These are phyloP conservation scores for Ethmia dodecea DNA, from an alignment of 2,888 invertebrate species.

Conservation along the genomic window DNA sequence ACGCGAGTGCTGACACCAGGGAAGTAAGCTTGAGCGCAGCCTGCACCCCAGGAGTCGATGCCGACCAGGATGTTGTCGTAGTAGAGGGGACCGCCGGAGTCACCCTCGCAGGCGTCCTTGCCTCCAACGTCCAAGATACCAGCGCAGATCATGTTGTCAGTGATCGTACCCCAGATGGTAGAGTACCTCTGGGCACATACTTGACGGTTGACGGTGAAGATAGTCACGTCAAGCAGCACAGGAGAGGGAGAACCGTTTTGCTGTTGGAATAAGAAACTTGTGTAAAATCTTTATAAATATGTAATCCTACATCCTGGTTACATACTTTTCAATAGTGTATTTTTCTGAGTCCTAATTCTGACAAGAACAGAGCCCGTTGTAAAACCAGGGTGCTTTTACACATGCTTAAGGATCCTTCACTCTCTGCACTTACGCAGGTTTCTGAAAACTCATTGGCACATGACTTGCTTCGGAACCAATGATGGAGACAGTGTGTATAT, in stretches of 20 bases:
- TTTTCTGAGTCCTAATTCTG: too few relatives aligned
- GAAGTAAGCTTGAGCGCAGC: conserved; percentile 55
- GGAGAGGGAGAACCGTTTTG: conserved; percentile 24
- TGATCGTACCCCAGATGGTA: conserved; percentile 20
- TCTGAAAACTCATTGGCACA: too few relatives aligned
- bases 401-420: too few relatives aligned
- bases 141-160: conserved; percentile 42
- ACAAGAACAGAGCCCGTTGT: too few relatives aligned
- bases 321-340: too few relatives aligned
- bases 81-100: conserved; percentile 69
- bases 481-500: too few relatives aligned
- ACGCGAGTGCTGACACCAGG: conserved; percentile 69
- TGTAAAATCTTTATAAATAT: too few relatives aligned
- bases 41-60: conserved; percentile 67
- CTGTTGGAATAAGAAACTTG: too few relatives aligned
- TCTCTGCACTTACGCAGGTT: too few relatives aligned
- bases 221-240: conserved; percentile 30
- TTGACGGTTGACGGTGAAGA: conserved; percentile 40
- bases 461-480: too few relatives aligned
- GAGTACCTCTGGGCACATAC: conserved; percentile 45
- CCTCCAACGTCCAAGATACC: conserved; percentile 25
- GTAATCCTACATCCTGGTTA: too few relatives aligned
- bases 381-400: too few relatives aligned
- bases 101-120: conserved; percentile 23
- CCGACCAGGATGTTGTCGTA: conserved; percentile 47